A percentile compares a stretch with the other conserved stretches of the same genome.
Conservation (phyloP, 2,888 invertebrate species). For the Operophtera brumata region DNA sequence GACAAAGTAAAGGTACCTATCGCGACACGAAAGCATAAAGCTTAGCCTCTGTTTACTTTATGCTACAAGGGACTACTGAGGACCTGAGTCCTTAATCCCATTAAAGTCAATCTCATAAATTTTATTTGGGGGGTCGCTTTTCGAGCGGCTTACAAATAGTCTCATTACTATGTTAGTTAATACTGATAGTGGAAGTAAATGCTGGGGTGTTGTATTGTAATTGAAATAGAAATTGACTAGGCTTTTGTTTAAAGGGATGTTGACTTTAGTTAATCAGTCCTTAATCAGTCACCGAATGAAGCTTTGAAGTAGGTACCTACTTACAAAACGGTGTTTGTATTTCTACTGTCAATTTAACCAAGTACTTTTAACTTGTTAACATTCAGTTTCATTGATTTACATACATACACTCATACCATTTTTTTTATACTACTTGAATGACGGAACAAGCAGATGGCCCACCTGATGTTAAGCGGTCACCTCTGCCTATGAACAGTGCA, state of each 20-base stretch:
- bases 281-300: background rate
- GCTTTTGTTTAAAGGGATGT: slow-evolving; percentile 9
- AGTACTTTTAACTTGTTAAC: background rate
- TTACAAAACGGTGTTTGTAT: background rate
- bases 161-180: slow-evolving; percentile 52
- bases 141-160: slow-evolving; percentile 50
- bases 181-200: slow-evolving; percentile 43
- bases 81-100: slow-evolving; percentile 31
- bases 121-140: slow-evolving; percentile 45
- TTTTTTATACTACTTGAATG: no score
- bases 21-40: no score
- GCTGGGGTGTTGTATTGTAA: slow-evolving; percentile 23
- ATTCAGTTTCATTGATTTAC: no score
- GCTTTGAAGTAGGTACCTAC: background rate
- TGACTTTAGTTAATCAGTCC: slow-evolving; percentile 6
- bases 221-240: slow-evolving; percentile 25
- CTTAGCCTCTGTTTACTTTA: slow-evolving; percentile 5
- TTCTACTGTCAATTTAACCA: background rate
- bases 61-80: background rate
- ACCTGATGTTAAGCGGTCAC: no score
- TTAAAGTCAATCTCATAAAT: slow-evolving; percentile 47
- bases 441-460: no score
- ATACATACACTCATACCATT: no score
- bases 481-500: no score
- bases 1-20: no score